Percentiles rank a stretch among this genome's conserved stretches.
Conservation (phyloP, 2,888 invertebrate genomes). For the Cloeon dipterum region DNA sequence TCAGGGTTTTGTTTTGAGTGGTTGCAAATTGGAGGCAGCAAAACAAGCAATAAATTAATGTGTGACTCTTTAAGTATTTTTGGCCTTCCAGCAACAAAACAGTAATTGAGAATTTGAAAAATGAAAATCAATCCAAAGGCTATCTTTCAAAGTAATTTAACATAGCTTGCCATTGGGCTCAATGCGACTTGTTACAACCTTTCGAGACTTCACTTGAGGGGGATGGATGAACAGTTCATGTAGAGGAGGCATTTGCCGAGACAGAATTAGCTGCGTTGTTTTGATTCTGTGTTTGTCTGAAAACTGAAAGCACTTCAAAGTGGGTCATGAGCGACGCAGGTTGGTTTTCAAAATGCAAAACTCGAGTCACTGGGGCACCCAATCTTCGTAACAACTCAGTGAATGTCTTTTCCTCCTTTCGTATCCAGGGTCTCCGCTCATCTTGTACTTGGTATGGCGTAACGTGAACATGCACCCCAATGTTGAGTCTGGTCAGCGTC, state of each 20-base stretch:
- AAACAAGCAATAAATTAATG: no score
- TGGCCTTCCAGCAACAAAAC: no score
- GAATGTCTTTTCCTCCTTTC: constrained; percentile 58
- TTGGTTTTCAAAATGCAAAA: constrained; percentile 34
- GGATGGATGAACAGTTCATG: no score
- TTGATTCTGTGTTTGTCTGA: constrained; percentile 18
- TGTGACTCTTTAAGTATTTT: no score
- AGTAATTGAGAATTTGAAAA: no score
- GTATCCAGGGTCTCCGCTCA: constrained; percentile 59
- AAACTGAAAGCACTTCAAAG: constrained; percentile 47
- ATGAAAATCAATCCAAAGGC: no score
- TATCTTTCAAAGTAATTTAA: no score
- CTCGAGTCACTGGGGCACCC: constrained; percentile 37
- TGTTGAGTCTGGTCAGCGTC: constrained; percentile 44
- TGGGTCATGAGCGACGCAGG: constrained; percentile 40
- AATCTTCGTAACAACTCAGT: constrained; percentile 36
- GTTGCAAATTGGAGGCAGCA: no score
- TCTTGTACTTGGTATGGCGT: constrained; percentile 79
- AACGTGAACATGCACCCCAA: constrained; percentile 55
- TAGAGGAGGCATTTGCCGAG: background rate
- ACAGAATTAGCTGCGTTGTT: constrained; percentile 4
- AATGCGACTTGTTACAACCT: constrained; percentile 5
- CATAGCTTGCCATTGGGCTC: no score
- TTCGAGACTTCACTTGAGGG: no score
- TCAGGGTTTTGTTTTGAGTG: no score